These are phyloP conservation scores for Automeris io DNA, from an alignment of 2,888 invertebrate genomes.

Conservation along the genomic window DNA sequence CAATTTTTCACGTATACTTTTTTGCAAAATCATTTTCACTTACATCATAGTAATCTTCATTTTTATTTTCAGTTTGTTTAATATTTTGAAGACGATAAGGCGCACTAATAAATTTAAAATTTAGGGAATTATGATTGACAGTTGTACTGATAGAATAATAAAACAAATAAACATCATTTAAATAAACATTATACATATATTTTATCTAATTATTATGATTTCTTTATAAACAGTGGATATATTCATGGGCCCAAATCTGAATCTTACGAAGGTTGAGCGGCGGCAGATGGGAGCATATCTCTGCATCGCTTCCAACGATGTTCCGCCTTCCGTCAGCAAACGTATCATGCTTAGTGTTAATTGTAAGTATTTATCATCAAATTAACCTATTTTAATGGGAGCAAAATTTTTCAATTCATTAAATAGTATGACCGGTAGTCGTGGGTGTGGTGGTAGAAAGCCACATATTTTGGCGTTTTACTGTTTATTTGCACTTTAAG, in stretches of 20 bases:
- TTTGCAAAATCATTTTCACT: conserved; percentile 13
- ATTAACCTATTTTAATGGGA: too few relatives aligned
- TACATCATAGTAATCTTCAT: conserved; percentile 9
- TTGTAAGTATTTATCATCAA: conserved; percentile 79
- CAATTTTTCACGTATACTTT: conserved; percentile 15
- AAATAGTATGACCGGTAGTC: too few relatives aligned
- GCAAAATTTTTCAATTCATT: too few relatives aligned
- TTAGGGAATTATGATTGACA: too few relatives aligned
- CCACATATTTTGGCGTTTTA: too few relatives aligned
- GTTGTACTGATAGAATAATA: background rate
- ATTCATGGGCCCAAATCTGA: conserved; percentile 79
- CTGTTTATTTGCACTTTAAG: too few relatives aligned
- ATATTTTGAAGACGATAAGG: too few relatives aligned
- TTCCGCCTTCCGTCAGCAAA: conserved; percentile 84
- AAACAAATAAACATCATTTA: too few relatives aligned
- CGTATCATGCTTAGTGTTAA: conserved; percentile 83
- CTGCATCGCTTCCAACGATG: conserved; percentile 85
- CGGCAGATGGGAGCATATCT: conserved; percentile 86
- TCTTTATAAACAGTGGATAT: conserved; percentile 69
- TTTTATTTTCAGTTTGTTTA: background rate
- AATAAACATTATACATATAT: too few relatives aligned
- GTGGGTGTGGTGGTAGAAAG: too few relatives aligned
- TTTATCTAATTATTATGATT: too few relatives aligned
- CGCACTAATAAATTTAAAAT: too few relatives aligned
- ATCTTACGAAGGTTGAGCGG: conserved; percentile 80